Conservation (phyloP, 2,113 vertebrate genomes). For the Mormoops blainvillei region DNA sequence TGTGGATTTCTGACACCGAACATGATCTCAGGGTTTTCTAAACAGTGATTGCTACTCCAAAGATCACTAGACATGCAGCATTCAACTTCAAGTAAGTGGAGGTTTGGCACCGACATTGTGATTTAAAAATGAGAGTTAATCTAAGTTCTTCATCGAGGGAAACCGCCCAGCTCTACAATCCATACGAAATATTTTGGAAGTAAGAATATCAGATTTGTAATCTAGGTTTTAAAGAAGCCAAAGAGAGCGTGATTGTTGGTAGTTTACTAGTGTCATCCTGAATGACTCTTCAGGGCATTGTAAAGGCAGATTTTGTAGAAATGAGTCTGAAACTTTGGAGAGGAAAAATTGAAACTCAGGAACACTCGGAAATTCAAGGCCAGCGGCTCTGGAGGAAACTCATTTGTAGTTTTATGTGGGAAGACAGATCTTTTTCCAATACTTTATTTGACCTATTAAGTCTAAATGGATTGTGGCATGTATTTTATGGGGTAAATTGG, state of each 20-base stretch:
- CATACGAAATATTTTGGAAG: not conserved
- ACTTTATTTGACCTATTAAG: constrained; percentile 22
- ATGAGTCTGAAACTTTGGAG: not conserved
- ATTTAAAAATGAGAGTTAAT: constrained; percentile 15
- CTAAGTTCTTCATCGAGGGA: not conserved
- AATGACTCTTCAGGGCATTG: not conserved
- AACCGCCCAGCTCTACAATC: not conserved
- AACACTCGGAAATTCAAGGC: not conserved
- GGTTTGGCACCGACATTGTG: not conserved
- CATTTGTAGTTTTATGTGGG: not conserved
- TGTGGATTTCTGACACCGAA: not conserved
- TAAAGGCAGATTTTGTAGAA: constrained; percentile 1
- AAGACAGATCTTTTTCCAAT: not conserved
- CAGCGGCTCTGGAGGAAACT: not conserved
- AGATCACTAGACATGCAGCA: not conserved
- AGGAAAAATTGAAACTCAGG: not conserved
- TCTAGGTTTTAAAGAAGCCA: constrained; percentile 14
- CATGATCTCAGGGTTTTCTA: not conserved
- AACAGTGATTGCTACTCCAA: not conserved
- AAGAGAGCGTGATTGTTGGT: not conserved
- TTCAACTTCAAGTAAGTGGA: not conserved
- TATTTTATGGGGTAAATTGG: constrained; percentile 44
- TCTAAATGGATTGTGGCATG: not conserved
- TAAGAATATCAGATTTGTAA: not conserved
- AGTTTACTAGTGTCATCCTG: not conserved